phyloP scores from a whole-genome alignment of 2,888 invertebrate genomes.

The Diogma glabrata region DNA sequence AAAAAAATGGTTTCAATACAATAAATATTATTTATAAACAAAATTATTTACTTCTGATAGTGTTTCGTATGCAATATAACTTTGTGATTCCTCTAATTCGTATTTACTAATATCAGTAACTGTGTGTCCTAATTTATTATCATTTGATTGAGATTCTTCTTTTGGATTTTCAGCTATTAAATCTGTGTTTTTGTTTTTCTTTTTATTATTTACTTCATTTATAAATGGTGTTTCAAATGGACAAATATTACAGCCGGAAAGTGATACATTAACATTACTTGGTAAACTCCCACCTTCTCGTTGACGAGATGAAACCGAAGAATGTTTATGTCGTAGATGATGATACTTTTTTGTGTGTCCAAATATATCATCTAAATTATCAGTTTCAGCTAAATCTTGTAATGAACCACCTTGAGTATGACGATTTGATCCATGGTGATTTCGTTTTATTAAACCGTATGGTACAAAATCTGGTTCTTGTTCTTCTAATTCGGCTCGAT shows the following conservation, averaged over 20 bases:
- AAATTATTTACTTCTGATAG: constrained; percentile 13
- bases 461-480: constrained; percentile 29
- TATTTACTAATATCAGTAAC: constrained; percentile 38
- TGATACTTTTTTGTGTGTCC: constrained; percentile 19
- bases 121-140: constrained; percentile 35
- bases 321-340: constrained; percentile 32
- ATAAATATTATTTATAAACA: not conserved
- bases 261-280: constrained; percentile 42
- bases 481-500: constrained; percentile 67
- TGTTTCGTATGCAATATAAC: constrained; percentile 16
- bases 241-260: constrained; percentile 19
- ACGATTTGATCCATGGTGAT: constrained; percentile 35
- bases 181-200: constrained; percentile 1
- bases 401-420: constrained; percentile 46
- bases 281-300: constrained; percentile 54
- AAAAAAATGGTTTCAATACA: not conserved
- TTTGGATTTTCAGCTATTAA: not conserved
- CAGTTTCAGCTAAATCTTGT: constrained; percentile 47
- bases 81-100: constrained; percentile 23
- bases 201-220: constrained; percentile 19
- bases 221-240: constrained; percentile 23
- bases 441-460: constrained; percentile 32
- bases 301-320: constrained; percentile 39
- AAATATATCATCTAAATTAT: constrained; percentile 6
- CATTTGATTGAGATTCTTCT: constrained; percentile 13